These are phyloP conservation scores for Prosapia bicincta DNA, from an alignment of 2,888 invertebrate genomes.

Conservation along the genomic window DNA sequence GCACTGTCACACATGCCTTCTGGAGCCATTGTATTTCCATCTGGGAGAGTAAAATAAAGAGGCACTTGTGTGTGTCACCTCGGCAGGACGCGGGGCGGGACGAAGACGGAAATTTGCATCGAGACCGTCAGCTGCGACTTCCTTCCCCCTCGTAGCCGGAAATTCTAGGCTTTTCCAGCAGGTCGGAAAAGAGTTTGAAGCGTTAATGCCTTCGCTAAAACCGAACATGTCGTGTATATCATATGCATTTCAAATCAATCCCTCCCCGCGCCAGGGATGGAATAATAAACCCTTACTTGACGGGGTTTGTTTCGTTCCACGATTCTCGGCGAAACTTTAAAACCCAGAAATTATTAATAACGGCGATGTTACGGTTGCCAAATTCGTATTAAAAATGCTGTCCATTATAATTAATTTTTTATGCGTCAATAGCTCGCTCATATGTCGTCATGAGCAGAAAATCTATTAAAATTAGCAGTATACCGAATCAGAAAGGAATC, in stretches of 20 bases:
- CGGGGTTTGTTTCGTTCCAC: neutral
- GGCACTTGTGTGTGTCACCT: neutral
- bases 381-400: too few species aligned
- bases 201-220: conserved; percentile 11
- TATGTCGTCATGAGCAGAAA: too few species aligned
- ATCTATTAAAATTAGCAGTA: too few species aligned
- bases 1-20: conserved; percentile 20
- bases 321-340: neutral
- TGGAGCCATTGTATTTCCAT: conserved; percentile 31
- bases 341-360: too few species aligned
- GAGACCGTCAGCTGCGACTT: conserved; percentile 20
- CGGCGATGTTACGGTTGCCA: too few species aligned
- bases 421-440: too few species aligned
- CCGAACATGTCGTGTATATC: conserved; percentile 4
- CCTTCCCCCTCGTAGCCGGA: conserved; percentile 5
- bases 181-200: conserved; percentile 6
- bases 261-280: neutral
- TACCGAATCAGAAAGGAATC: too few species aligned
- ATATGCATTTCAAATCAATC: conserved; percentile 21
- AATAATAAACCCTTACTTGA: neutral
- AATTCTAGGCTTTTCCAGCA: conserved; percentile 17
- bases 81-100: neutral
- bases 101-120: conserved; percentile 19
- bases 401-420: too few species aligned
- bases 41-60: conserved; percentile 31